Evolutionary conservation across 1,140 invertebrate genomes (phyloP).

Genomic region (Pinna nobilis): DNA sequence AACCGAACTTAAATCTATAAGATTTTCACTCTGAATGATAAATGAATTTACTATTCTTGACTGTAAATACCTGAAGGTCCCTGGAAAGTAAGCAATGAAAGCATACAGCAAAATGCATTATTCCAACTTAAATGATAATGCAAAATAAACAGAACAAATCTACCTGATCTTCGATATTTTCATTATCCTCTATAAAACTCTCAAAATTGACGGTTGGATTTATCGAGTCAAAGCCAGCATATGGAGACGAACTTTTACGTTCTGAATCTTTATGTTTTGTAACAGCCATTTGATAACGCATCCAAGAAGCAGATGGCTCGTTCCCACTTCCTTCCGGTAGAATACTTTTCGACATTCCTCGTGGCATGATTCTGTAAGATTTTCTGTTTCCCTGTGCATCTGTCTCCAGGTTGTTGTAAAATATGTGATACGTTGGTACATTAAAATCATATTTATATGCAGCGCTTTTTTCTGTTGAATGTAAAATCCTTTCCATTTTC

Average conservation of each 20-base stretch:
- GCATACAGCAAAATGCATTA: too few species aligned
- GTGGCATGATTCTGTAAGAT: conserved; percentile 43
- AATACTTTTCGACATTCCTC: conserved; percentile 49
- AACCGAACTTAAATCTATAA: too few species aligned
- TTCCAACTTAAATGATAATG: too few species aligned
- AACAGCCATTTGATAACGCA: conserved; percentile 59
- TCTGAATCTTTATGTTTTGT: conserved; percentile 60
- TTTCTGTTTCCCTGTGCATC: conserved; percentile 47
- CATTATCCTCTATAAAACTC: conserved; percentile 47
- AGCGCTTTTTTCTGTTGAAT: conserved; percentile 50
- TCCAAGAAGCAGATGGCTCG: conserved; percentile 60
- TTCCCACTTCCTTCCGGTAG: conserved; percentile 51
- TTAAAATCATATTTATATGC: conserved; percentile 56
- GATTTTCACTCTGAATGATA: too few species aligned
- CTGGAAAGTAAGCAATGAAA: too few species aligned
- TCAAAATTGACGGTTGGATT: conserved; percentile 52
- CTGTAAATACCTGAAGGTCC: too few species aligned
- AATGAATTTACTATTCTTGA: too few species aligned
- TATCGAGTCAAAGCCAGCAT: conserved; percentile 44
- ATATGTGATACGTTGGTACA: conserved; percentile 58
- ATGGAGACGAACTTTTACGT: conserved; percentile 46
- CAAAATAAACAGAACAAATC: too few species aligned
- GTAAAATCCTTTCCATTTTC: conserved; percentile 35
- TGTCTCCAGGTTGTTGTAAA: conserved; percentile 51
- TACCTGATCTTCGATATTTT: conserved; percentile 47